Base-by-base conservation (phyloP, 2,888 invertebrate genomes). In the Pristionchus arcanus region DNA sequence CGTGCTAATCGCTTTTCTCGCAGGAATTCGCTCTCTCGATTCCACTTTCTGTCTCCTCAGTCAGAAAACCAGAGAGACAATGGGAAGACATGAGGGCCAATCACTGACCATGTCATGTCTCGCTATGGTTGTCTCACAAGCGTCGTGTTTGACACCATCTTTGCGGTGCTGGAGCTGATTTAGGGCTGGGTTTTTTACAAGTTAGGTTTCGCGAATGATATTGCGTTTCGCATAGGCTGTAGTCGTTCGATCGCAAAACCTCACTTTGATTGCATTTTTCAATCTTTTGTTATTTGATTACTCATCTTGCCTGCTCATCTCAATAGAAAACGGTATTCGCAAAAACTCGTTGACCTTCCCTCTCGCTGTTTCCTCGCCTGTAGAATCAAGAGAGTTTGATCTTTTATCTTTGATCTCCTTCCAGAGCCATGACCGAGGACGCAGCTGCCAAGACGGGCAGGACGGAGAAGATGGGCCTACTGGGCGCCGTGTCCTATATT, bases 401-500 rank as follows among this genome's bases (percentile, higher is more conserved):
- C n/a, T n/a, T n/a, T n/a, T 7, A 63, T n/a, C 11, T 7, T 21
- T 9, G n/a, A 59, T 25, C 59, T 3, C 15, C 59, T 63, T 63
- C 25, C 63, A 63, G 63, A 25, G 42, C 42, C 42, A 81, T 81
- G 81, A 81, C 81, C 49, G 87, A 74, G n/a, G 87, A 55, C 42
- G 87, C 63, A 68, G 87, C n/a, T 74, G 31, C 28, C 37, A 89
- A 83, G 49, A 49, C 31, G 66, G 63, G 81, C 1, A 34, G 89
- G 34, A 89, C 89, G 66, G 81, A 93, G 90, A 93, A 93, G 90
- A 93, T 93, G 93, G 93, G 93, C 89, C 92, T 93, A 9, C 63
- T 93, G 11, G 93, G 93, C 16, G 92, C 92, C 90, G 92, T 93
- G 28, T 93, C 93, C n/a, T 93, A 93, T 88, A 92, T 93, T 66